Percentiles rank a stretch among this genome's conserved stretches.
phyloP scores from a whole-genome alignment of 2,888 invertebrate species.

The Lithophane semibrunnea region DNA sequence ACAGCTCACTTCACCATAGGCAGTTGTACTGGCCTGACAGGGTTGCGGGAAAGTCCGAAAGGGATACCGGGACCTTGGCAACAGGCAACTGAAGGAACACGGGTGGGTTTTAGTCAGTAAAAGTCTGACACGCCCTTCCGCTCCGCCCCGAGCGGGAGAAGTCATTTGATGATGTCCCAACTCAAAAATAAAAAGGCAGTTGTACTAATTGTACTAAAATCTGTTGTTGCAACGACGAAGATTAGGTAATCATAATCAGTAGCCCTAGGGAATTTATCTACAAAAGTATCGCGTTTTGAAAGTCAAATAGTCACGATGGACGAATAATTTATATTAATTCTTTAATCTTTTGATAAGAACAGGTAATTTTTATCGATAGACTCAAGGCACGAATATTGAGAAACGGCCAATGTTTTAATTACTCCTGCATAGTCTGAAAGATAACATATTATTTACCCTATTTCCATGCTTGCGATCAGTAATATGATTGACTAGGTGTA shows the following conservation, averaged over 20 bases:
- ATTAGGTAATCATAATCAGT: slow-evolving; percentile 8
- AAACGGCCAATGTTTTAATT: slow-evolving; percentile 44
- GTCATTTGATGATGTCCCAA: too few relatives aligned
- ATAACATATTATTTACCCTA: slow-evolving; percentile 25
- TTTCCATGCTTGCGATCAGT: slow-evolving; percentile 4
- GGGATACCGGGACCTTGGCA: too few relatives aligned
- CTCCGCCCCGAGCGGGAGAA: too few relatives aligned
- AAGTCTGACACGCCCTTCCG: too few relatives aligned
- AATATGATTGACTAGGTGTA: too few relatives aligned
- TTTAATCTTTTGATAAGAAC: slow-evolving; percentile 73
- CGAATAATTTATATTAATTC: slow-evolving; percentile 58
- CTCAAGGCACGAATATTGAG: slow-evolving; percentile 52
- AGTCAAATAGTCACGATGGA: slow-evolving; percentile 35
- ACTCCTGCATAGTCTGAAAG: slow-evolving; percentile 22
- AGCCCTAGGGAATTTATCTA: slow-evolving; percentile 15
- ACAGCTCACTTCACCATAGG: too few relatives aligned
- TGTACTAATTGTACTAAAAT: slow-evolving; percentile 11
- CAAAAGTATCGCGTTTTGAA: slow-evolving; percentile 42
- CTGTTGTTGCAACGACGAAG: slow-evolving; percentile 1
- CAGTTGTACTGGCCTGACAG: too few relatives aligned
- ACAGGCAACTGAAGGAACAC: too few relatives aligned
- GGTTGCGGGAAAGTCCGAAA: too few relatives aligned
- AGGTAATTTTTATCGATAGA: slow-evolving; percentile 68
- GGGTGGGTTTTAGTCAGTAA: too few relatives aligned
- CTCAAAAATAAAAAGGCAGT: too few relatives aligned